phyloP scores from a whole-genome alignment of 2,888 invertebrate genomes.

The Heteropelma amictum region DNA sequence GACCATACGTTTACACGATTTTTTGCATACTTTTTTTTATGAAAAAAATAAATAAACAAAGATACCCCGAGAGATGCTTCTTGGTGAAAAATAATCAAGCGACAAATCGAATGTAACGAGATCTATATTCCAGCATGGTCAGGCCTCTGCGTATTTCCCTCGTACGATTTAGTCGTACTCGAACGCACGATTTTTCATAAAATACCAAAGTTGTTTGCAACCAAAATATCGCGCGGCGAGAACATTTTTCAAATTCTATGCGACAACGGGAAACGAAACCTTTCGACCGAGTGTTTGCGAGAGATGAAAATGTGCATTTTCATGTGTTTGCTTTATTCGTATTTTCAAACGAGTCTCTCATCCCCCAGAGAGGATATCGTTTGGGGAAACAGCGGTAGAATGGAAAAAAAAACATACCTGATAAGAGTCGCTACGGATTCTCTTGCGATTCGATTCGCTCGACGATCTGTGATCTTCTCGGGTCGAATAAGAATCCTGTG shows the following conservation, averaged over 20 bases:
- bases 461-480: slow-evolving; percentile 75
- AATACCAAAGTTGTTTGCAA: too few species aligned
- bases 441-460: slow-evolving; percentile 72
- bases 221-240: background rate
- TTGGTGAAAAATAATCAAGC: too few species aligned
- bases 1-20: too few species aligned
- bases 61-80: too few species aligned
- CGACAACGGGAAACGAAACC: background rate
- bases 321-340: background rate
- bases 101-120: too few species aligned
- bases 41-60: too few species aligned
- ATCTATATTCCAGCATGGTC: too few species aligned
- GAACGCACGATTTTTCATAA: too few species aligned
- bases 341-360: slow-evolving; percentile 21
- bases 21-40: too few species aligned
- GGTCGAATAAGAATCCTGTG: slow-evolving; percentile 72
- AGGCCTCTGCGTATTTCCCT: too few species aligned
- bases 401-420: slow-evolving; percentile 70
- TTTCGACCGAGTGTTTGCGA: background rate
- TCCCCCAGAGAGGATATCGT: slow-evolving; percentile 11
- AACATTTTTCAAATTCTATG: background rate
- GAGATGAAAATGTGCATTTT: slow-evolving; percentile 25
- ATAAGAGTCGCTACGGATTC: slow-evolving; percentile 73
- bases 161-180: too few species aligned
- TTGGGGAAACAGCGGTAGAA: background rate